Conservation (phyloP, 2,888 invertebrate genomes). For the Hirtodrosophila confusa region DNA sequence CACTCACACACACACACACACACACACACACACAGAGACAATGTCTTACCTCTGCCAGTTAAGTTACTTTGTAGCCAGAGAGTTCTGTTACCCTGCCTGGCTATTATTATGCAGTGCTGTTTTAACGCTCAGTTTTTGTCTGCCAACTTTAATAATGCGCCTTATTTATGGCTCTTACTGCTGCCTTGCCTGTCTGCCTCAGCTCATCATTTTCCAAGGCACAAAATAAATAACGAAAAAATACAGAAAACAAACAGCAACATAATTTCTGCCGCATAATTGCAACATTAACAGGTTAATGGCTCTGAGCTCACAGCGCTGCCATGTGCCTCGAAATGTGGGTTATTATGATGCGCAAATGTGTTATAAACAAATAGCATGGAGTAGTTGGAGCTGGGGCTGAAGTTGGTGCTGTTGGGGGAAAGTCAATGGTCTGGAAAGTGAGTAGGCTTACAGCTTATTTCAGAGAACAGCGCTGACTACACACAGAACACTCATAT, state of each 20-base stretch:
- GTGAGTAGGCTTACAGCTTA: slow-evolving; percentile 9
- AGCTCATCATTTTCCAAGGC: slow-evolving; percentile 21
- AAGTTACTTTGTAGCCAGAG: slow-evolving; percentile 35
- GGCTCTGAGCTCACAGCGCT: slow-evolving; percentile 48
- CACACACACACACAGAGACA: slow-evolving; percentile 22
- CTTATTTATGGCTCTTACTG: slow-evolving; percentile 45
- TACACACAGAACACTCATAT: too few relatives aligned
- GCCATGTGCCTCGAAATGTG: slow-evolving; percentile 36
- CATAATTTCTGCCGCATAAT: slow-evolving; percentile 74
- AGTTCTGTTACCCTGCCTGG: slow-evolving; percentile 9
- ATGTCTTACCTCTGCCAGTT: slow-evolving; percentile 23
- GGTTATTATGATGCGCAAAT: slow-evolving; percentile 69
- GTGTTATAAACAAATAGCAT: slow-evolving; percentile 69
- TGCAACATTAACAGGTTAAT: slow-evolving; percentile 78
- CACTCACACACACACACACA: too few relatives aligned
- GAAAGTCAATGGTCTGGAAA: slow-evolving; percentile 32
- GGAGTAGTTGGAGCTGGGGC: slow-evolving; percentile 30
- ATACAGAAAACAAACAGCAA: slow-evolving; percentile 31
- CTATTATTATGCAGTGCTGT: slow-evolving; percentile 40
- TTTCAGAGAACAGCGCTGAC: slow-evolving; percentile 1
- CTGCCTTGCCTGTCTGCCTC: slow-evolving; percentile 11
- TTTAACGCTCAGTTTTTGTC: slow-evolving; percentile 35
- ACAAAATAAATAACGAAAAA: background rate
- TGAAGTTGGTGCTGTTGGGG: background rate
- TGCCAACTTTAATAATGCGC: slow-evolving; percentile 62